Evolutionary conservation across 2,797 vertebrate species (phyloP), one percentile per base, ranked within the genome.

Genomic region (Epinephelus coioides): DNA sequence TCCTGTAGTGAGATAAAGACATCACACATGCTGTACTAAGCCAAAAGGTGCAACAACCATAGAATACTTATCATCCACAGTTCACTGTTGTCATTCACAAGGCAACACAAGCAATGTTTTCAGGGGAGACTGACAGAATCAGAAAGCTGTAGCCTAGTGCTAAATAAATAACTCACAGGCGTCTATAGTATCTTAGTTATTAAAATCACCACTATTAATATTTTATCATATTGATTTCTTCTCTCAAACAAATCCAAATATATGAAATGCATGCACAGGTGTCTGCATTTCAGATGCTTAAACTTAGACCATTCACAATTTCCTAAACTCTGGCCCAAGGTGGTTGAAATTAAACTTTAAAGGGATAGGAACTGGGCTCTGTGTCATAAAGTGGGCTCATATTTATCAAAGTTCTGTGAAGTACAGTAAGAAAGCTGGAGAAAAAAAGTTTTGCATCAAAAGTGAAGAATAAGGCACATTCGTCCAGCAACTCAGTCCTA

Each of bases 1-100:
- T 70, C 47, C 69, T 81, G 40, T 75, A 17, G 15, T 72, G 73
- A 78, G 73, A 76, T 65, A 49, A 78, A 87, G 69, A 80, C 65
- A 73, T 74, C 59, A 69, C 78, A 68, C 65, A 62, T 63, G 69
- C 55, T 72, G 56, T 49, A 66, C 60, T 60, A 60, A 80, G 71
- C 40, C 57, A 75, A 83, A 81, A 76, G 46, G 67, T 81, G 57
- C 78, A 82, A 71, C 72, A 74, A 25, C 46, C 63, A 79, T 14
- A 40, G 53, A 79, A 74, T 69, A 75, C 54, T 62, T 75, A 73
- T 86, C 19, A 73, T 50, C 38, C 53, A 56, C 23, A 47, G 17
- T 72, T 53, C 60, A 63, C 27, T 60, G 53, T 63, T 77, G 62
- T 86, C 63, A 80, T 75, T 82, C 72, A 66, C 18, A 44, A 66